Base-by-base conservation (phyloP, 2,797 vertebrate species). In the Amblyraja radiata region DNA sequence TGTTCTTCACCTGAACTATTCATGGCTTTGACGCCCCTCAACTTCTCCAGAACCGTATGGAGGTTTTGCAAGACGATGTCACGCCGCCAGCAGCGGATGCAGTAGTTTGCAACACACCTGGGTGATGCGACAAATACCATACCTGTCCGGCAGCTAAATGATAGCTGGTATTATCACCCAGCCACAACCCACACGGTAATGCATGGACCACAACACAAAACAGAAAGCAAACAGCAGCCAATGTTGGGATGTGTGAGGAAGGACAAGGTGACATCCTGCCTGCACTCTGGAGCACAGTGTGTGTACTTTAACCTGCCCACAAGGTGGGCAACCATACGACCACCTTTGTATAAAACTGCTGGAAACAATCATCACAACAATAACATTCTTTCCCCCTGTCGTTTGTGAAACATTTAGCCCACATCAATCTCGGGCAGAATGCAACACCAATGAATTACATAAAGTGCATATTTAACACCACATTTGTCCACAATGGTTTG, bases 271-370 rank as follows among this genome's bases (percentile, higher is more conserved):
- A 36, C 39, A 74, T 91, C 74, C 36, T 91, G 36, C 25, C 36
- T 46, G 39, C 73, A 23, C 90, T 74, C 90, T 14, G 63, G 74
- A 68, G 74, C 36, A 90, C 32, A 32, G 32, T 32, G 32, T 25
- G 23, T 74, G 68, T 54, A 54, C 90, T 74, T 91, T 91, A 74
- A 25, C 13, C 21, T 91, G 90, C 74, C 71, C n/a, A 91, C 28
- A 74, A 91, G 68, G 68, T 68, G 74, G 54, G 46, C 90, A 73
- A 91, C 21, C 46, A 36, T 71, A 32, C 32, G 32, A 74, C 68
- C 32, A 90, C 65, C 88, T 73, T 18, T 39, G 18, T 71, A 71
- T 32, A 73, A 90, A 90, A 65, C 46, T 46, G 46, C 46, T 25
- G 54, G 65, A 32, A 90, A 39, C 88, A 90, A 68, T 73, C 32